Evolutionary conservation across 2,888 invertebrate species (phyloP), one percentile per base, ranked within the genome.

Genomic region (Dolichopus griseipennis): DNA sequence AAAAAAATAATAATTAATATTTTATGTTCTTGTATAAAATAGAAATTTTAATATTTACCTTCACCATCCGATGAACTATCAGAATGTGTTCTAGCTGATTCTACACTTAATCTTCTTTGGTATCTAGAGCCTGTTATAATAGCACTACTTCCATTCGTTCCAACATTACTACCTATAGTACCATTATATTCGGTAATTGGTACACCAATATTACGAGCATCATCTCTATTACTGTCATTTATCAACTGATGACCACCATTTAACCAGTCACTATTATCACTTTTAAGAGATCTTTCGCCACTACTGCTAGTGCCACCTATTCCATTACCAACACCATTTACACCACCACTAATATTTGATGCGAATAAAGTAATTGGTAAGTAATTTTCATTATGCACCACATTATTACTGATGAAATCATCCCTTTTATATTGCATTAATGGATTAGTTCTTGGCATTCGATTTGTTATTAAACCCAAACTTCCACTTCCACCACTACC

Each of bases 1-100:
- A 34, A 61, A 37, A 20, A 37, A 21, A 61, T 37, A 66, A 20
- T 63, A 12, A 15, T 37, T 8, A 61, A n/a, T n/a, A n/a, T 10
- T 63, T 12, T 8, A 43, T 20, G 12, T 22, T 61, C 5, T 61
- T 3, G 27, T 5, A 66, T 33, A 4, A 65, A 20, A 66, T 20
- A 37, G 12, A 27, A 61, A 61, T 52, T 9, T 27, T 20, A 21
- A 15, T 21, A 10, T 41, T 74, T 69, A 80, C 81, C 81, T 73
- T 87, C 87, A 27, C 85, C 77, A 72, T 89, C 89, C 72, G 88
- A 89, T 12, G 89, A 87, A 75, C 86, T 89, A 74, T 90, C 90
- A 0, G 89, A 89, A 65, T 90, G 82, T 70, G 89, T 89, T 43
- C 89, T 82, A 52, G 89, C 88, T 2, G 90, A 90, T 76, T 90